Percentiles rank a stretch among this genome's conserved stretches.
Conservation (phyloP, 2,888 invertebrate genomes). For the Theristus sp. region DNA sequence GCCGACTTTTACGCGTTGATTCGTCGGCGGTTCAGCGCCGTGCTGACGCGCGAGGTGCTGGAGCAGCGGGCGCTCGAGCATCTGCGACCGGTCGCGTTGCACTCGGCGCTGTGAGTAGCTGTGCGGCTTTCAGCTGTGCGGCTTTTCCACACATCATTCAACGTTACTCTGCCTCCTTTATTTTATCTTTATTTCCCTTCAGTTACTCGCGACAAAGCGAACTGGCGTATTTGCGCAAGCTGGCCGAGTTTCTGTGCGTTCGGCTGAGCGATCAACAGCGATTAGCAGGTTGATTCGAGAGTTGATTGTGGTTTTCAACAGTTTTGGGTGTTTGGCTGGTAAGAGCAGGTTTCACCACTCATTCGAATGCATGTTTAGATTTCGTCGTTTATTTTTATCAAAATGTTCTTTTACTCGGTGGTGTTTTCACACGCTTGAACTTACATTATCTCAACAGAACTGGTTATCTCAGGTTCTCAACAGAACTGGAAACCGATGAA, state of each 20-base stretch:
- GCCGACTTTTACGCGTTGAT: background rate
- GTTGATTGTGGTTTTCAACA: background rate
- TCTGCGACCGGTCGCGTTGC: background rate
- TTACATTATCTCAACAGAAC: too few relatives aligned
- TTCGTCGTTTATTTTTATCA: background rate
- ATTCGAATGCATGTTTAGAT: too few relatives aligned
- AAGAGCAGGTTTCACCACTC: too few relatives aligned
- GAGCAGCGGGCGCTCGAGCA: conserved; percentile 4
- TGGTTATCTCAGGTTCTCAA: too few relatives aligned
- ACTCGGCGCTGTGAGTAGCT: background rate
- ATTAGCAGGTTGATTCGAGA: background rate
- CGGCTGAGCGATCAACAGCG: conserved; percentile 13
- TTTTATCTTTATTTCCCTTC: too few relatives aligned
- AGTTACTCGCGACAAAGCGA: too few relatives aligned
- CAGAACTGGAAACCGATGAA: too few relatives aligned
- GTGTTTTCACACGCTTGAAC: too few relatives aligned
- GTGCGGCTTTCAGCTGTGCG: background rate
- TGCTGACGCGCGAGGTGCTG: background rate
- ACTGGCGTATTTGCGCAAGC: background rate
- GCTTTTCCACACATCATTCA: too few relatives aligned
- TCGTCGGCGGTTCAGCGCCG: background rate
- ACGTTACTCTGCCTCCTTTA: too few relatives aligned
- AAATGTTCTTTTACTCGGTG: background rate
- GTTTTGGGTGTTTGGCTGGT: too few relatives aligned
- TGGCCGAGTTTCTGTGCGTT: conserved; percentile 20